Conservation (phyloP, 2,888 invertebrate genomes). For the Conomelus anceps region DNA sequence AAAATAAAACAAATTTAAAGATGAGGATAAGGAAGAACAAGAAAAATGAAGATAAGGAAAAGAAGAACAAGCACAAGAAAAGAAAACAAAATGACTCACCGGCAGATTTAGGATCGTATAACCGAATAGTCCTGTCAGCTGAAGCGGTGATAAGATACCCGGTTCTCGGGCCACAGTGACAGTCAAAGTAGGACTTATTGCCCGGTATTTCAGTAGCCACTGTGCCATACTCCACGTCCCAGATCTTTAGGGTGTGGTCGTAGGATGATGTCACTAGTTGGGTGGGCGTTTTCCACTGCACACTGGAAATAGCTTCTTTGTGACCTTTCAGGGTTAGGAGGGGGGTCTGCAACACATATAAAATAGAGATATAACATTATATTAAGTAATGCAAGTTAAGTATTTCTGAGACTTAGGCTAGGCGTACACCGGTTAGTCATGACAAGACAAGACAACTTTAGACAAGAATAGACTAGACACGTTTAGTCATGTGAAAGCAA, state of each 20-base stretch:
- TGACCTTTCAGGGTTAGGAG: slow-evolving; percentile 85
- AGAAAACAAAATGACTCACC: slow-evolving; percentile 45
- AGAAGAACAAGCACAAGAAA: slow-evolving; percentile 6
- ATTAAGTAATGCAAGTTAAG: too few species aligned
- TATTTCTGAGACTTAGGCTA: too few species aligned
- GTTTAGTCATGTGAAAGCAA: too few species aligned
- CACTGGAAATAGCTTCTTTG: slow-evolving; percentile 78
- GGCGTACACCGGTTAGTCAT: too few species aligned
- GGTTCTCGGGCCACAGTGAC: slow-evolving; percentile 73
- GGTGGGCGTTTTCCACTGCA: slow-evolving; percentile 70
- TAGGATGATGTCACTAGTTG: slow-evolving; percentile 82
- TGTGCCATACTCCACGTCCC: slow-evolving; percentile 84
- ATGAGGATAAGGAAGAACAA: too few species aligned
- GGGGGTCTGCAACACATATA: slow-evolving; percentile 55
- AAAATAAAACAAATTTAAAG: too few species aligned
- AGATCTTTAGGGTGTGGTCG: slow-evolving; percentile 91
- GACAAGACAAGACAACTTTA: too few species aligned
- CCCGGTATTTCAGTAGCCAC: slow-evolving; percentile 75
- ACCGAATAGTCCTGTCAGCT: slow-evolving; percentile 80
- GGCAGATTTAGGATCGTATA: slow-evolving; percentile 86
- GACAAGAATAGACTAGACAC: too few species aligned
- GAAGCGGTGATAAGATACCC: slow-evolving; percentile 75
- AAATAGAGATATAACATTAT: too few species aligned
- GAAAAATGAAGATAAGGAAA: slow-evolving; percentile 6
- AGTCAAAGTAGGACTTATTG: slow-evolving; percentile 83